These are phyloP conservation scores for Pandemis heparana DNA, from an alignment of 2,888 invertebrate species.

Conservation along the genomic window DNA sequence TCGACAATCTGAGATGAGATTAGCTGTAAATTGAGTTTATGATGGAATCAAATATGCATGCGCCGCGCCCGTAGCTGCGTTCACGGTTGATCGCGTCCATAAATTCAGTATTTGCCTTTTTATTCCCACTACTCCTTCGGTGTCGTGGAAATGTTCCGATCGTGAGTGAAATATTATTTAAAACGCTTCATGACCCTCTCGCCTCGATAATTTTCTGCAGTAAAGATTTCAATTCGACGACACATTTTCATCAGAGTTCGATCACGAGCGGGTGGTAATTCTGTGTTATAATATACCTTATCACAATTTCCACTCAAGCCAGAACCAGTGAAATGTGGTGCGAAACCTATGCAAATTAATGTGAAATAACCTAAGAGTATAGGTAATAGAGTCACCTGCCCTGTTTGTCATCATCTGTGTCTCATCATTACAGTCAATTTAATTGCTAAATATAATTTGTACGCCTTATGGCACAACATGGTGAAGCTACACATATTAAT, in stretches of 20 bases:
- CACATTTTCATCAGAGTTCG: not conserved
- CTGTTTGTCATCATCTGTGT: too few relatives aligned
- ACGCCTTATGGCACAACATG: too few relatives aligned
- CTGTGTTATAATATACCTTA: not conserved
- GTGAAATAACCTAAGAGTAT: not conserved
- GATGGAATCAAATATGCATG: conserved; percentile 82
- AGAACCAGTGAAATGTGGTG: not conserved
- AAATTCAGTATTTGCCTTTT: conserved; percentile 69
- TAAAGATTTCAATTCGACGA: conserved; percentile 29
- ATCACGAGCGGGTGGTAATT: not conserved
- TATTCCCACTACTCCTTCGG: conserved; percentile 61
- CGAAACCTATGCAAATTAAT: not conserved
- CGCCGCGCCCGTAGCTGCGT: conserved; percentile 58
- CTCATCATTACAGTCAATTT: too few relatives aligned
- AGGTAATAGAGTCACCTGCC: too few relatives aligned
- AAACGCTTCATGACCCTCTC: conserved; percentile 47
- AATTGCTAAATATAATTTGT: too few relatives aligned
- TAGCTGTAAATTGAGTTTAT: conserved; percentile 85
- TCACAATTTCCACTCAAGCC: not conserved
- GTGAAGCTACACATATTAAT: too few relatives aligned
- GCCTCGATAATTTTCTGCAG: conserved; percentile 39
- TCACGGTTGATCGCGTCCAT: conserved; percentile 72
- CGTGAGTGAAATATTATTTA: conserved; percentile 63
- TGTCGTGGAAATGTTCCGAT: conserved; percentile 64
- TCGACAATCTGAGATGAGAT: conserved; percentile 84